Percentiles rank a stretch among this genome's conserved stretches.
phyloP scores from a whole-genome alignment of 2,113 vertebrate genomes.

The Cisticola juncidis region DNA sequence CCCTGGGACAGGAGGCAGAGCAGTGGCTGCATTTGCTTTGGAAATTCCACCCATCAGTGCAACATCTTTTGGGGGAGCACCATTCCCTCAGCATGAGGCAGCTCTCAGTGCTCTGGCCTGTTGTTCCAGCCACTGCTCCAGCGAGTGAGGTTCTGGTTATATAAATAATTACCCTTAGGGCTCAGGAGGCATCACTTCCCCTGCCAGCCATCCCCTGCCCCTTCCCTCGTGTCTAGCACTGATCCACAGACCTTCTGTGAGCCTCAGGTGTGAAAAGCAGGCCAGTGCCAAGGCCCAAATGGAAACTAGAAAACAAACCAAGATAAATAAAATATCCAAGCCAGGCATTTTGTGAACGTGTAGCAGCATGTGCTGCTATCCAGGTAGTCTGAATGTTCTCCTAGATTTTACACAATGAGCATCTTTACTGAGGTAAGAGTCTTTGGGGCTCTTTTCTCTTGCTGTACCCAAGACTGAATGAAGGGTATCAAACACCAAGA shows the following conservation, averaged over 20 bases:
- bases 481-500: background rate
- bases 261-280: background rate
- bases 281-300: background rate
- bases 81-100: background rate
- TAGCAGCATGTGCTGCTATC: background rate
- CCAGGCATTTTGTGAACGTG: background rate
- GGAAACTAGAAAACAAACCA: slow-evolving; percentile 39
- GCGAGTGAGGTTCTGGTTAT: background rate
- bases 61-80: background rate
- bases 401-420: rapidly evolving
- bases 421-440: background rate
- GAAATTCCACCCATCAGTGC: slow-evolving; percentile 4
- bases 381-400: background rate
- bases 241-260: background rate
- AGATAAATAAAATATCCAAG: slow-evolving; percentile 1
- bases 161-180: background rate
- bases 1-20: background rate
- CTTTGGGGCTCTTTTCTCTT: background rate
- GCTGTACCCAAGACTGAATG: background rate
- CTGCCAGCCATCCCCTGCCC: background rate
- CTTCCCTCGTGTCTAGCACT: background rate
- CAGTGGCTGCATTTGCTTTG: background rate
- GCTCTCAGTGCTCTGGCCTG: background rate
- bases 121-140: background rate
- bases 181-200: background rate